Evolutionary conservation across 2,797 vertebrate species (phyloP).

Genomic region (Danio aesculapii): DNA sequence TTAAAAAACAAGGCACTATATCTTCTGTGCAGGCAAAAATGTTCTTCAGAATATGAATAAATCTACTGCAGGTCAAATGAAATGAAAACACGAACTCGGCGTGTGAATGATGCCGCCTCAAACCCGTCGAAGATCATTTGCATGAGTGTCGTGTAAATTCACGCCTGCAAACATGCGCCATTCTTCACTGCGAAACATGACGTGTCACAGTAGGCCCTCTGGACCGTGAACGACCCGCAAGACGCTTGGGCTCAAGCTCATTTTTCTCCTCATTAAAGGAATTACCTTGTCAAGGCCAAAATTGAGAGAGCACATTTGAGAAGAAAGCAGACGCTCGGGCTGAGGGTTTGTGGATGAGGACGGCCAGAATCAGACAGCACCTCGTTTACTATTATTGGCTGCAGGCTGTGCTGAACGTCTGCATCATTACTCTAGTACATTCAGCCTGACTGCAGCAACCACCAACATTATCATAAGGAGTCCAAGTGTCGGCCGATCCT

Average conservation of each 20-base stretch:
- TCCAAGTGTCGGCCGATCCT: slow-evolving; percentile 34
- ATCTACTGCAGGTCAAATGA: slow-evolving; percentile 4
- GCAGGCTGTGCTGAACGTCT: slow-evolving; percentile 45
- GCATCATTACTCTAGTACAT: slow-evolving; percentile 58
- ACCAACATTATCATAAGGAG: slow-evolving; percentile 21
- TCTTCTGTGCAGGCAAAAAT: neutral
- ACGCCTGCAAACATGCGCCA: slow-evolving; percentile 13
- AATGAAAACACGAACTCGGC: neutral
- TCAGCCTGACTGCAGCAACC: slow-evolving; percentile 29
- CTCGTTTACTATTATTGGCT: slow-evolving; percentile 58
- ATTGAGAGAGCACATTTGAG: slow-evolving; percentile 1
- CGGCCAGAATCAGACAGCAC: slow-evolving; percentile 49
- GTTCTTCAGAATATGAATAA: neutral
- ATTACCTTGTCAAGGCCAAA: slow-evolving; percentile 32
- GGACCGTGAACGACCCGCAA: slow-evolving; percentile 35
- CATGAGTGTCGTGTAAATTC: slow-evolving; percentile 60
- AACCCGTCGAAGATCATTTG: slow-evolving; percentile 56
- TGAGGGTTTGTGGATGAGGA: slow-evolving; percentile 26
- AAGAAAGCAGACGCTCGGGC: slow-evolving; percentile 44
- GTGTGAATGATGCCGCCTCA: slow-evolving; percentile 3
- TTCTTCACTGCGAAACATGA: slow-evolving; percentile 10
- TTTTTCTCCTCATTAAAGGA: slow-evolving; percentile 46
- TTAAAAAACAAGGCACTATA: neutral
- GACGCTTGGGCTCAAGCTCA: slow-evolving; percentile 30
- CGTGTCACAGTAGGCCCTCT: slow-evolving; percentile 17